These are phyloP conservation scores for Herpetotheres cachinnans DNA, from an alignment of 2,113 vertebrate genomes.

Conservation along the genomic window DNA sequence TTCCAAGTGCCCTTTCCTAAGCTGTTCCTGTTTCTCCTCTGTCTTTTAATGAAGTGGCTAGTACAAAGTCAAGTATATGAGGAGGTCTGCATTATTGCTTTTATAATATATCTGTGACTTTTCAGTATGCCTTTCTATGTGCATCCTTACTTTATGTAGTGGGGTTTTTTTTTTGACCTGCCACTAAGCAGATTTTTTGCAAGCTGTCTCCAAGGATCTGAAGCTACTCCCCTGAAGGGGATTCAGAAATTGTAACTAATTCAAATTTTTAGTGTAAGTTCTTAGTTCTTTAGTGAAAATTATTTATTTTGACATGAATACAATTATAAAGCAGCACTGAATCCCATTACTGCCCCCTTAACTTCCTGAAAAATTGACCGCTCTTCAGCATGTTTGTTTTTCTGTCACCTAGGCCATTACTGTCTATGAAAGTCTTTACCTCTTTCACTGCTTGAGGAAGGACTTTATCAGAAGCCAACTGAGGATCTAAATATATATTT, in stretches of 20 bases:
- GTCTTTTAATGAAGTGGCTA: neutral
- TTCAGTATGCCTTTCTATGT: neutral
- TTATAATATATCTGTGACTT: neutral
- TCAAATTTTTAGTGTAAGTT: neutral
- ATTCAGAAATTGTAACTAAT: neutral
- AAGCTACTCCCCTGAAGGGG: neutral
- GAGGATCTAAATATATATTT: neutral
- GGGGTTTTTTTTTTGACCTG: neutral
- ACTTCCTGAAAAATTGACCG: neutral
- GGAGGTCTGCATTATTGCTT: neutral
- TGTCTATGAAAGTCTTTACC: neutral
- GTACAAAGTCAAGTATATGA: neutral
- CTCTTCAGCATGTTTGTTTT: neutral
- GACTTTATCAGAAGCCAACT: neutral
- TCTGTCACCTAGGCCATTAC: neutral
- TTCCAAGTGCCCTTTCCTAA: neutral
- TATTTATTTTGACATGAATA: neutral
- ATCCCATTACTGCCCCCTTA: neutral
- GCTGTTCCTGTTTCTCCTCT: neutral
- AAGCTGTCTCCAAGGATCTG: neutral
- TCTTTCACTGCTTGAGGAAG: neutral
- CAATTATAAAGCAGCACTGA: neutral
- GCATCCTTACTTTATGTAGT: neutral
- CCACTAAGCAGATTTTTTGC: neutral
- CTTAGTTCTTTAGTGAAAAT: neutral